Conservation (phyloP, 2,113 vertebrate species). For the Nicator chloris region DNA sequence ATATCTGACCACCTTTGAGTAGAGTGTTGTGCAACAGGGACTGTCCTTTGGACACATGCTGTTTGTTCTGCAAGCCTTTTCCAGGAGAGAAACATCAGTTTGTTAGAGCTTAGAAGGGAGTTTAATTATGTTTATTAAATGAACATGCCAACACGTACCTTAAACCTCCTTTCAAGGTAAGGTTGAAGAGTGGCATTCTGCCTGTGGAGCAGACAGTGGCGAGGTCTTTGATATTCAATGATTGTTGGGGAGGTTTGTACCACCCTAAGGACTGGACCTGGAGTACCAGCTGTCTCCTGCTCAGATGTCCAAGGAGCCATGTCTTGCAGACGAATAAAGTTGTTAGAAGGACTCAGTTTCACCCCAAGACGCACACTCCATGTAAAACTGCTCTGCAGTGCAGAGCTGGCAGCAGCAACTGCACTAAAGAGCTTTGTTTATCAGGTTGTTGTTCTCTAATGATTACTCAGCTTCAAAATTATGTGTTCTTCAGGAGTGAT, state of each 20-base stretch:
- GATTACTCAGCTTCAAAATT: constrained; percentile 42
- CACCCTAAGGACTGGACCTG: background rate
- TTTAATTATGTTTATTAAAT: background rate
- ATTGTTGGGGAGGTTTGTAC: background rate
- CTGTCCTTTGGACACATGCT: background rate
- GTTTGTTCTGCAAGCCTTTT: background rate
- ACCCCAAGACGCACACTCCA: background rate
- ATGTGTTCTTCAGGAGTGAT: background rate
- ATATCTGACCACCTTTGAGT: background rate
- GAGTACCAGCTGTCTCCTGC: background rate
- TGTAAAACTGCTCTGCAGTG: background rate
- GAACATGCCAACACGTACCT: background rate
- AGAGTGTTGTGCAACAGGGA: background rate
- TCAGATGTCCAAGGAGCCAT: background rate
- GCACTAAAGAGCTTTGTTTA: constrained; percentile 23
- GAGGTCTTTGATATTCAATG: background rate
- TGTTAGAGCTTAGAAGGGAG: background rate
- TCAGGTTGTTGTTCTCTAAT: background rate
- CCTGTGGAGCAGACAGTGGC: background rate
- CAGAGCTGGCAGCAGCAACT: background rate
- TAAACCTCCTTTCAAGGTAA: background rate
- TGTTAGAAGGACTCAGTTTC: background rate
- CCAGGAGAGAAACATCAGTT: background rate
- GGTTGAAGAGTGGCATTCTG: background rate
- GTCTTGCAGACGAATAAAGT: background rate